phyloP scores from a whole-genome alignment of 2,113 vertebrate species.

The Sphyrna mokarran region DNA sequence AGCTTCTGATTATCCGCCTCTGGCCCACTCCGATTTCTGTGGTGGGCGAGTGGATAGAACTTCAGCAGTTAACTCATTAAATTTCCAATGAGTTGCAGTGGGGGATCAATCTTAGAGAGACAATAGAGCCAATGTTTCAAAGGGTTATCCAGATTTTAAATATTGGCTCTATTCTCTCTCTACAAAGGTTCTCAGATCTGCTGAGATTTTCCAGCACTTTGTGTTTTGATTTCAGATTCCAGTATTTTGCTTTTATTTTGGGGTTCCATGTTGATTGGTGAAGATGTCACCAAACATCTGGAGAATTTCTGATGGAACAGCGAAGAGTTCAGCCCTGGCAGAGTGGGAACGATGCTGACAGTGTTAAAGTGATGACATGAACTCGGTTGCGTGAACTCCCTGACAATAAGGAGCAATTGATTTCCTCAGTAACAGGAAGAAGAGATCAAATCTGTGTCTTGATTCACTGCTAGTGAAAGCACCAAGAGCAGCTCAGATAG shows the following conservation, averaged over 20 bases:
- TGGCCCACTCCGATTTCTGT: too few species aligned
- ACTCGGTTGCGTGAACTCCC: background rate
- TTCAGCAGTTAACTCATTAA: background rate
- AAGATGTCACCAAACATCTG: background rate
- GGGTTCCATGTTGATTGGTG: background rate
- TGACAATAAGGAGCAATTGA: background rate
- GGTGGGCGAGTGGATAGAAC: too few species aligned
- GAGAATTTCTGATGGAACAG: background rate
- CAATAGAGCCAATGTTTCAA: too few species aligned
- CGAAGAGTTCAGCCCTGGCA: background rate
- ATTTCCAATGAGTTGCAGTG: background rate
- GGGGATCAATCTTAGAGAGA: too few species aligned
- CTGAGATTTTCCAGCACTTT: too few species aligned
- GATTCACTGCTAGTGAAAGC: background rate
- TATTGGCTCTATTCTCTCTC: too few species aligned
- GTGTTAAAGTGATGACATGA: background rate
- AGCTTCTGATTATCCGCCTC: too few species aligned
- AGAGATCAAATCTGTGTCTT: background rate
- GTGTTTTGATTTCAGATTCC: background rate
- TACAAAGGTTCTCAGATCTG: too few species aligned
- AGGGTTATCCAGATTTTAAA: too few species aligned
- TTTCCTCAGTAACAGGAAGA: background rate
- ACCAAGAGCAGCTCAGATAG: background rate
- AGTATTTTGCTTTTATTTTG: background rate
- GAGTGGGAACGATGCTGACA: background rate